Evolutionary conservation across 2,888 invertebrate genomes (phyloP), one percentile per base, ranked within the genome.

Genomic region (Pyrocoelia pectoralis): DNA sequence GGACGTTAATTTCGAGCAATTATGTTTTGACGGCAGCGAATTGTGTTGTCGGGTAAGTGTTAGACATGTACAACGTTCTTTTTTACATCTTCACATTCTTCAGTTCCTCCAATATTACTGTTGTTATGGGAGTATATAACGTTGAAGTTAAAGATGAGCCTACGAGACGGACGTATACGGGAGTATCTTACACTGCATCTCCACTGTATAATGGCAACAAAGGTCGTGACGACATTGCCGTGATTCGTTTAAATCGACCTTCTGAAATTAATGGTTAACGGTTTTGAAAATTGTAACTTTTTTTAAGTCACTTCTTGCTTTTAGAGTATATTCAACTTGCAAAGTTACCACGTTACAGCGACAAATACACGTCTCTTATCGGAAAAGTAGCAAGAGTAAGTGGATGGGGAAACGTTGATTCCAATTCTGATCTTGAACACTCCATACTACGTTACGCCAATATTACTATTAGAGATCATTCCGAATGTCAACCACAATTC

Each of bases 361-460:
- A 48, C 17, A n/a, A 8, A 8, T 33, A 3, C n/a, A 19, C 13
- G n/a, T 13, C 24, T 13, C 29, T 28, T 10, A 6, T 13, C 12
- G 28, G 29, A 3, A 29, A 50, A 50, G n/a, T 4, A 19, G 50
- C 24, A n/a, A 50, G 50, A 10, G 50, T 50, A 1, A 50, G 50
- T n/a, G 50, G 50, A 4, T 50, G 50, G 50, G 50, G 50, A 2
- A 24, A 29, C 8, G 29, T 50, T 8, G 13, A 8, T 1, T 19
- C 24, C 1, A 8, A 12, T 12, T 8, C 50, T 10, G 8, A 6
- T 24, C 1, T 3, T 1, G 50, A 28, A 14, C 9, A 13, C 18
- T 18, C 18, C 8, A 12, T 50, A n/a, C 19, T 50, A 14, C 50
- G 50, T 50, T 50, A 50, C 14, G 50, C 29, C 1, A n/a, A 50